Conservation (phyloP, 2,113 vertebrate species). For the Apodemus speciosus region DNA sequence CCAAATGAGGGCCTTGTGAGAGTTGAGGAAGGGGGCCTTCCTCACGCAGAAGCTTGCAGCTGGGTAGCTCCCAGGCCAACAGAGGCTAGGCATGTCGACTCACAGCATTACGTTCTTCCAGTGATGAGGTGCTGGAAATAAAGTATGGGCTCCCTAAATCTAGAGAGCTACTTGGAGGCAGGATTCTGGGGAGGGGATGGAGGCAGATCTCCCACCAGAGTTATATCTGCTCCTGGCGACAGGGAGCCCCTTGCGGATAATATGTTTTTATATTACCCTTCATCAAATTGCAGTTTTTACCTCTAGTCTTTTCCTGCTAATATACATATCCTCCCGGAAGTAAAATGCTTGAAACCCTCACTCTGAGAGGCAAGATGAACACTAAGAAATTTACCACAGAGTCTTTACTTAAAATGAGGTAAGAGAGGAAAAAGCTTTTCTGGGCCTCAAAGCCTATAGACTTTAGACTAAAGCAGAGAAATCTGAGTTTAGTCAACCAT, state of each 20-base stretch:
- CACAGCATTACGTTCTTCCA: too few species aligned
- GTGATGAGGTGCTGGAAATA: background rate
- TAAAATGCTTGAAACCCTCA: background rate
- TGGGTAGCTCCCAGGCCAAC: background rate
- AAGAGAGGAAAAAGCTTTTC: background rate
- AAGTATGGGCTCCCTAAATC: background rate
- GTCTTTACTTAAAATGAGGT: background rate
- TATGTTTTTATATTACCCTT: background rate
- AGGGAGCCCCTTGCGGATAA: too few species aligned
- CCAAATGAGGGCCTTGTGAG: too few species aligned
- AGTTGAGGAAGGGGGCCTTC: background rate
- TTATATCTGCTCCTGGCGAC: background rate
- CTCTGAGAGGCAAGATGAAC: background rate
- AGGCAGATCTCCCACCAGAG: background rate
- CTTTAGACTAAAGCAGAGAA: background rate
- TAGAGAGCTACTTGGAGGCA: background rate
- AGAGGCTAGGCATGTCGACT: too few species aligned
- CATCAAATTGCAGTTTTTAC: background rate
- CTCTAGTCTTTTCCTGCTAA: background rate
- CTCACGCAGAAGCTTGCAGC: background rate
- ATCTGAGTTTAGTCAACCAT: background rate
- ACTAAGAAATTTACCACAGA: background rate
- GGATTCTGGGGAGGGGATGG: rapidly evolving
- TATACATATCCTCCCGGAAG: background rate
- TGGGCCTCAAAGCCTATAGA: background rate